Percentiles rank a stretch among this genome's conserved stretches.
These are phyloP conservation scores for Nomada ruficornis DNA, from an alignment of 2,888 invertebrate genomes.

Conservation along the genomic window DNA sequence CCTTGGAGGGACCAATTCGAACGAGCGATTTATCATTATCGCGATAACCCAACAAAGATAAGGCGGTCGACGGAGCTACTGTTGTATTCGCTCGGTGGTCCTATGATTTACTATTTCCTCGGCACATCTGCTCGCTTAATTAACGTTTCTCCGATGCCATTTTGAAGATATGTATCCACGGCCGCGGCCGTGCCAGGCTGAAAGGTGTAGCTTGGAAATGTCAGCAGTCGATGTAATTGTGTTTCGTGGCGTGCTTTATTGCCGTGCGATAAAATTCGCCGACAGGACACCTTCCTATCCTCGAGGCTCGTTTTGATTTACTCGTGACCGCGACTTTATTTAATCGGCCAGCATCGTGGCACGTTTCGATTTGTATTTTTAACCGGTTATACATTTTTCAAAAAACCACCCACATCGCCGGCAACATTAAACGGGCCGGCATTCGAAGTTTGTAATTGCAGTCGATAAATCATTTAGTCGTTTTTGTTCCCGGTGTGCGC, in stretches of 20 bases:
- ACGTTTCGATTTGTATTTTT: constrained; percentile 49
- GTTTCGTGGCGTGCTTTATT: constrained; percentile 61
- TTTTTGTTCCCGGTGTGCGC: neutral
- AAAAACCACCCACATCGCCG: constrained; percentile 11
- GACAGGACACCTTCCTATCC: constrained; percentile 41
- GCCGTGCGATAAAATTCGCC: constrained; percentile 54
- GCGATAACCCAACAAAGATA: constrained; percentile 80
- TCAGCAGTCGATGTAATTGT: constrained; percentile 61
- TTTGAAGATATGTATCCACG: constrained; percentile 68
- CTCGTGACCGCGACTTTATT: constrained; percentile 34
- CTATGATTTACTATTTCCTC: constrained; percentile 74
- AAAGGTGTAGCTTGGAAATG: constrained; percentile 55
- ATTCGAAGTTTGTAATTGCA: constrained; percentile 38
- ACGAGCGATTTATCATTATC: constrained; percentile 81
- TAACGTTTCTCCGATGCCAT: constrained; percentile 70
- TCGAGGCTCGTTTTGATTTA: constrained; percentile 27
- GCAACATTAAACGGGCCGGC: constrained; percentile 28
- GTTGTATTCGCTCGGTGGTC: constrained; percentile 63
- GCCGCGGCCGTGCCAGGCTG: constrained; percentile 22
- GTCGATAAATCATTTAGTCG: constrained; percentile 35
- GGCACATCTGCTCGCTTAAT: constrained; percentile 73
- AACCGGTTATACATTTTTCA: neutral
- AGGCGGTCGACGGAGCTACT: constrained; percentile 73
- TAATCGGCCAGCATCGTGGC: constrained; percentile 35
- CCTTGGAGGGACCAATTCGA: constrained; percentile 62